phyloP scores from a whole-genome alignment of 2,113 vertebrate species.

The Cyprinodon brontotheroides region DNA sequence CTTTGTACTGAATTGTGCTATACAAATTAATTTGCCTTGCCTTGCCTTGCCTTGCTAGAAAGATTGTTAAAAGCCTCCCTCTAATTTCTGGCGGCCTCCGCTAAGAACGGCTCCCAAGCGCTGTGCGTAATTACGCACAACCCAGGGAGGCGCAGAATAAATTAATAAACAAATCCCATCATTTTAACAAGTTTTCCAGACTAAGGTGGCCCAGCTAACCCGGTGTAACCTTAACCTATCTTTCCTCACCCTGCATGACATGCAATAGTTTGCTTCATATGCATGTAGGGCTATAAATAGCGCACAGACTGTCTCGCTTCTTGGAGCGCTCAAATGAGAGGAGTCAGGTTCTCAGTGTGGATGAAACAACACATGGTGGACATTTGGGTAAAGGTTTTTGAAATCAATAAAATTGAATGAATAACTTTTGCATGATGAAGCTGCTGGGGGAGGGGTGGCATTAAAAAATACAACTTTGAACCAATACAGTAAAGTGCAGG shows the following conservation, averaged over 20 bases:
- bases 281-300: conserved; percentile 62
- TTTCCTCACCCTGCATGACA: conserved; percentile 29
- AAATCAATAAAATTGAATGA: not conserved
- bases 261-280: conserved; percentile 47
- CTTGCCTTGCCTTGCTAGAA: not conserved
- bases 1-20: too few species aligned
- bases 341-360: conserved; percentile 47
- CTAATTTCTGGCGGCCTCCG: not conserved
- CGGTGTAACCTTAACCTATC: conserved; percentile 35
- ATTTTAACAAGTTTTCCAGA: not conserved
- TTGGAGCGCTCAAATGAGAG: conserved; percentile 32
- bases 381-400: conserved; percentile 37
- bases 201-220: conserved; percentile 1
- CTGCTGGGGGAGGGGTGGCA: not conserved
- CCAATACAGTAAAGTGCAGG: conserved; percentile 51
- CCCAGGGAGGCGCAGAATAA: conserved; percentile 23
- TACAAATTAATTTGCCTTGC: too few species aligned
- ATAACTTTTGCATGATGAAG: not conserved
- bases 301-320: conserved; percentile 25
- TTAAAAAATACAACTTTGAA: conserved; percentile 20
- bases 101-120: conserved; percentile 15
- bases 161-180: not conserved
- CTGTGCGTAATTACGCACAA: conserved; percentile 58
- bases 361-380: conserved; percentile 42
- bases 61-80: too few species aligned